Evolutionary conservation across 1,140 invertebrate genomes (phyloP).

Genomic region (Myzus persicae): DNA sequence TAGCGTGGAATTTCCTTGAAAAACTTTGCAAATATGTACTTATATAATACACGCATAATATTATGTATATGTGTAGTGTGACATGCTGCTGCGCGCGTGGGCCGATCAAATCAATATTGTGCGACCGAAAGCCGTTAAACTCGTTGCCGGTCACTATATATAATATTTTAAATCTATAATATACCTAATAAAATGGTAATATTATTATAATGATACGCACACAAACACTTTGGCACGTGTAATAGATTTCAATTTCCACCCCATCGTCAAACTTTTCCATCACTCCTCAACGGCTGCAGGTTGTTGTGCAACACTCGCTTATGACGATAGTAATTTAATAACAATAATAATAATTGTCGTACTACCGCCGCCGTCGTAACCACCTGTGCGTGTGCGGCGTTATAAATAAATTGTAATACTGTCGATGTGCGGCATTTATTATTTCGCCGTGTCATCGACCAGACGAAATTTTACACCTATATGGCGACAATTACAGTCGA

Average conservation of each 20-base stretch:
- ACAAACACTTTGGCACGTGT: background rate
- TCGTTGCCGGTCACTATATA: background rate
- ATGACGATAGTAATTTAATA: no score
- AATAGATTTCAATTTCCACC: background rate
- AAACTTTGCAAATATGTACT: background rate
- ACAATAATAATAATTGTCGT: background rate
- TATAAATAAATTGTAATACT: background rate
- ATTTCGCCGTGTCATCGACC: slow-evolving; percentile 38
- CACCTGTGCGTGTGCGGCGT: background rate
- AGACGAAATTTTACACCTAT: slow-evolving; percentile 43
- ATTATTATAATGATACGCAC: background rate
- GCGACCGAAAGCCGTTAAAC: background rate
- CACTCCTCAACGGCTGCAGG: no score
- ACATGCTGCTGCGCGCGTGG: background rate
- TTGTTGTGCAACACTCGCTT: background rate
- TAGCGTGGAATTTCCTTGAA: background rate
- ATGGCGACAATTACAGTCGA: slow-evolving; percentile 14
- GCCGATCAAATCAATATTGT: background rate
- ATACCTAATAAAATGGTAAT: background rate
- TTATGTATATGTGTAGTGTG: background rate
- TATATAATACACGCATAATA: background rate
- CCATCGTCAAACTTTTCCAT: background rate
- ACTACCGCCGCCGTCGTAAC: background rate
- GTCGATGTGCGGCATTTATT: background rate
- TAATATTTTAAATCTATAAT: background rate